Evolutionary conservation across 2,888 invertebrate genomes (phyloP).

Genomic region (Steromphala cineraria): DNA sequence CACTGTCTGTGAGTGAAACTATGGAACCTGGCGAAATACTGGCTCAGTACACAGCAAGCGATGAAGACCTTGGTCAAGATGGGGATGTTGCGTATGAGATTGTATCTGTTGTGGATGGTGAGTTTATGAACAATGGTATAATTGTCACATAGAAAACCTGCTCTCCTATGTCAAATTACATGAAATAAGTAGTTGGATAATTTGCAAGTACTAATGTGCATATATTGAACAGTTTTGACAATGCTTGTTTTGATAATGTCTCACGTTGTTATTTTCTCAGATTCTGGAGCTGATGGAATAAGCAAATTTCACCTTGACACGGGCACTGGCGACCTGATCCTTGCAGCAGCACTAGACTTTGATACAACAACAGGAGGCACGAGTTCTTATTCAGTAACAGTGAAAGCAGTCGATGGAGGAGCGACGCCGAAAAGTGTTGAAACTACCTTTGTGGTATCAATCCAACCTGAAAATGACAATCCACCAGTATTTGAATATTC

Average conservation of each 20-base stretch:
- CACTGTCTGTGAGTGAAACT: background rate
- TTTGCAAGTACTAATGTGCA: too few species aligned
- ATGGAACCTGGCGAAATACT: background rate
- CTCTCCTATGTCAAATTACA: too few species aligned
- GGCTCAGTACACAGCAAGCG: background rate
- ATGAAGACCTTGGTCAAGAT: conserved; percentile 10
- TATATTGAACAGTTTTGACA: too few species aligned
- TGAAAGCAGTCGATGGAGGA: background rate
- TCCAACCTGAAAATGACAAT: background rate
- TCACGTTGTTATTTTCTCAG: too few species aligned
- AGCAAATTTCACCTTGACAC: background rate
- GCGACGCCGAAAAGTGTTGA: background rate
- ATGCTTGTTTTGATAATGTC: too few species aligned
- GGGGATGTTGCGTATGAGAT: background rate
- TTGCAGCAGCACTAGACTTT: background rate
- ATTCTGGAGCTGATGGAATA: too few species aligned
- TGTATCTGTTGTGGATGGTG: background rate
- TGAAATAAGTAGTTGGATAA: too few species aligned
- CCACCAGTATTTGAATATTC: background rate
- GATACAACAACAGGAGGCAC: background rate
- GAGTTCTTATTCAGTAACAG: background rate
- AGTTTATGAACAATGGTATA: background rate
- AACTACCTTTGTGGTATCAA: background rate
- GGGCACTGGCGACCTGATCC: background rate
- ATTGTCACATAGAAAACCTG: too few species aligned